Evolutionary conservation across 2,888 invertebrate genomes (phyloP), one percentile per base, ranked within the genome.

Genomic region (Spodoptera picta): DNA sequence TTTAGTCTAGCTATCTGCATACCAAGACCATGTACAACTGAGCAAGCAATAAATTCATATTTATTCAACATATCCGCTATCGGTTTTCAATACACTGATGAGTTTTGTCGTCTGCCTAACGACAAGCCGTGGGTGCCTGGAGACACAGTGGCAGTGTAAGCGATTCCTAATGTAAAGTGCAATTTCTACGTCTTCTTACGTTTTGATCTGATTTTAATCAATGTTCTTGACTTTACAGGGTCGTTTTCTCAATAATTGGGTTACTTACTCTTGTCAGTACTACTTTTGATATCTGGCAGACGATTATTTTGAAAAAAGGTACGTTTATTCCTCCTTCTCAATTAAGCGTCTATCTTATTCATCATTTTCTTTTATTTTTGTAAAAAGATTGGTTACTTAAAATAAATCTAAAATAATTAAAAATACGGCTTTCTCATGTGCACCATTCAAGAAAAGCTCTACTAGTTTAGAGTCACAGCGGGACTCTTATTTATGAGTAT

Each of bases 101-200:
- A 69, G 2, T 84, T 79, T 41, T 90, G 90, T 62, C 83, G 91
- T 6, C 75, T 91, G 12, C 83, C 87, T 3, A 69, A 85, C 53
- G 91, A 91, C 57, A 90, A 87, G 51, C 85, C 85, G 31, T 87
- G 87, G 84, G 84, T 80, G 2, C 70, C 86, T 9, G 91, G 79
- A 4, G 91, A 90, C 59, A 87, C 86, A 19, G 81, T 86, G 3
- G 87, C 87, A 6, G 75, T 86, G 92, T 92, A 79, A 89, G 89
- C 86, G 42, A 3, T 51, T 24, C 9, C 36, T 36, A 36, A 36
- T 36, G 36, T 36, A 6, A 36, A 36, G 9, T 36, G 36, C 36
- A 36, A 36, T 36, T 36, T 36, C 36, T 36, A 9, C 9, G 31
- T 27, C 2, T 1, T 14, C n/a, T 1, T 41, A 19, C 12, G 31